Evolutionary conservation across 2,888 invertebrate species (phyloP).

Genomic region (Idaea straminata): DNA sequence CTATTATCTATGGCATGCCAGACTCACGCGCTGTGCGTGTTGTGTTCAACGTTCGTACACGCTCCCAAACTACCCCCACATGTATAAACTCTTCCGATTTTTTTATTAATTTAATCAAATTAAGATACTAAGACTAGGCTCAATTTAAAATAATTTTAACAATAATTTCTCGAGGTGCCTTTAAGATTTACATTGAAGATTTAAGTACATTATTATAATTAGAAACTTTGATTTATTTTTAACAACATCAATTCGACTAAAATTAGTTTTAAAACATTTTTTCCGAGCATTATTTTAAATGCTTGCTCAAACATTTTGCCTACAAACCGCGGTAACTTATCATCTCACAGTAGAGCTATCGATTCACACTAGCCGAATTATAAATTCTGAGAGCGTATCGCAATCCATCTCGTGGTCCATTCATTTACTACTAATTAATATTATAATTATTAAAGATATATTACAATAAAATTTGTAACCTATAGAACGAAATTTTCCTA

Average conservation of each 20-base stretch:
- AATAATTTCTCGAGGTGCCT: slow-evolving; percentile 70
- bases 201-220: slow-evolving; percentile 76
- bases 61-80: slow-evolving; percentile 34
- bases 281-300: slow-evolving; percentile 76
- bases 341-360: slow-evolving; percentile 54
- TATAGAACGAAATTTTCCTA: slow-evolving; percentile 76
- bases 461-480: slow-evolving; percentile 80
- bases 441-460: slow-evolving; percentile 60
- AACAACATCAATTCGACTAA: slow-evolving; percentile 80
- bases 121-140: slow-evolving; percentile 77
- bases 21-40: slow-evolving; percentile 49
- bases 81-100: slow-evolving; percentile 44
- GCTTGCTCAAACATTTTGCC: slow-evolving; percentile 75
- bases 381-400: slow-evolving; percentile 73
- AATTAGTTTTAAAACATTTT: slow-evolving; percentile 54
- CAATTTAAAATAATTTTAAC: slow-evolving; percentile 71
- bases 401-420: slow-evolving; percentile 72
- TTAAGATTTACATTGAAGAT: slow-evolving; percentile 76
- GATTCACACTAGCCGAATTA: slow-evolving; percentile 66
- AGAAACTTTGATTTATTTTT: slow-evolving; percentile 75
- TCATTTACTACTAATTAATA: slow-evolving; percentile 65
- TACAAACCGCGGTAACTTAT: slow-evolving; percentile 67
- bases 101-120: slow-evolving; percentile 61
- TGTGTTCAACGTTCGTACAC: slow-evolving; percentile 21
- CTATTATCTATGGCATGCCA: background rate